phyloP scores from a whole-genome alignment of 2,113 vertebrate genomes.

The Ptyas mucosa region DNA sequence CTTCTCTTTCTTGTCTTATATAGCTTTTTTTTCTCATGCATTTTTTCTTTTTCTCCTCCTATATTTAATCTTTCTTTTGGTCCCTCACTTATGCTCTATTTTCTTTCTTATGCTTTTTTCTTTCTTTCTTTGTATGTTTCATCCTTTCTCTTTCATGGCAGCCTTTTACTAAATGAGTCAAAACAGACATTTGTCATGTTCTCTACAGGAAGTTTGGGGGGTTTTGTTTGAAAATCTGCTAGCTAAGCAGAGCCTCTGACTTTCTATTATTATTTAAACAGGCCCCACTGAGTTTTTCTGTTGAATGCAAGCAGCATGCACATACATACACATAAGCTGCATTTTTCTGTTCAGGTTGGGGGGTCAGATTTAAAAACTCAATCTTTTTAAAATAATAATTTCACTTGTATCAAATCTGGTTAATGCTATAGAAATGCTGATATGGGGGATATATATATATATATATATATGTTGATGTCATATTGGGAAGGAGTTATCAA shows the following conservation, averaged over 20 bases:
- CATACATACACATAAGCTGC: not conserved
- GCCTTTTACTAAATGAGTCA: constrained; percentile 60
- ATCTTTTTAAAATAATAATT: not conserved
- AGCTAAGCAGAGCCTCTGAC: constrained; percentile 79
- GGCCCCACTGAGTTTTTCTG: constrained; percentile 60
- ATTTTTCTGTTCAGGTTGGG: not conserved
- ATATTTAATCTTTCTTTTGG: not conserved
- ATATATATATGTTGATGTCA: not conserved
- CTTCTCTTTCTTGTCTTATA: not conserved
- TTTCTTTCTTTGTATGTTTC: not conserved
- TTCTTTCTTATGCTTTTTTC: constrained; percentile 18
- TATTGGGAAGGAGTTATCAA: not conserved
- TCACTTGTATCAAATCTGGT: not conserved
- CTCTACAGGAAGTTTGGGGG: constrained; percentile 70
- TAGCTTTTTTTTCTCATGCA: not conserved
- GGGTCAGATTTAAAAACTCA: not conserved
- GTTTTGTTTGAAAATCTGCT: constrained; percentile 82
- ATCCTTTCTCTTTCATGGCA: constrained; percentile 23
- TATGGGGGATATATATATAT: no score
- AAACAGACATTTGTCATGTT: constrained; percentile 79
- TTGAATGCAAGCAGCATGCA: not conserved
- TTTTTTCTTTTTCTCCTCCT: not conserved
- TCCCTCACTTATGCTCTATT: not conserved
- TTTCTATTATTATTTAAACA: constrained; percentile 81
- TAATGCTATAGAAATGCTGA: not conserved